phyloP scores from a whole-genome alignment of 1,140 invertebrate species.

The Achroia grisella region DNA sequence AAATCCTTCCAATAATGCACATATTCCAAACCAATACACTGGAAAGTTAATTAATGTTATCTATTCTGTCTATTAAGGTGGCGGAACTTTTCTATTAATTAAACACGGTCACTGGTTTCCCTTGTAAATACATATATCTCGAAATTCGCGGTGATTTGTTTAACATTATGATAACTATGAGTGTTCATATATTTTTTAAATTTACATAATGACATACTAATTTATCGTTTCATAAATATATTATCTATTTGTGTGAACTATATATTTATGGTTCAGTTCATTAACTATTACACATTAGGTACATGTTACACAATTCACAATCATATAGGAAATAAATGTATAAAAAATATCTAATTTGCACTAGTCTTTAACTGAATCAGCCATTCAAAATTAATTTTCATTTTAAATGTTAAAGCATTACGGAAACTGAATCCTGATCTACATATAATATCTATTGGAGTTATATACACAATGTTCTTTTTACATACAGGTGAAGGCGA shows the following conservation, averaged over 20 bases:
- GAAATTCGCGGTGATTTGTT: constrained; percentile 22
- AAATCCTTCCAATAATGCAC: constrained; percentile 31
- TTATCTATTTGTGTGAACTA: background rate
- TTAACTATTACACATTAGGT: no score
- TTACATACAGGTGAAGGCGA: no score
- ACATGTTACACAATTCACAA: no score
- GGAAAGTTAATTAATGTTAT: constrained; percentile 26
- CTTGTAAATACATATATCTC: constrained; percentile 43
- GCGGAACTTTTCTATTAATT: constrained; percentile 53
- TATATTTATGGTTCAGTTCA: constrained; percentile 1
- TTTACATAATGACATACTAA: constrained; percentile 8
- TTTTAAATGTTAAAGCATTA: background rate
- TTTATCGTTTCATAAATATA: background rate
- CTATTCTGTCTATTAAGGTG: constrained; percentile 61
- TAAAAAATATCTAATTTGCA: background rate
- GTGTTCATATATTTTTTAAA: constrained; percentile 5
- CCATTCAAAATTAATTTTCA: background rate
- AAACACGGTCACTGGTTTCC: constrained; percentile 46
- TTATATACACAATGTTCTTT: constrained; percentile 5
- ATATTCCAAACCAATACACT: constrained; percentile 26
- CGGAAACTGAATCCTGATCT: no score
- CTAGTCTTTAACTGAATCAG: background rate
- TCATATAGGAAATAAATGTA: no score
- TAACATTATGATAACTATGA: constrained; percentile 31
- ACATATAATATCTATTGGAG: no score